Evolutionary conservation across 35 echinoderm and acorn worm genomes (phyloP).

Genomic region (Holothuria glaberrima): DNA sequence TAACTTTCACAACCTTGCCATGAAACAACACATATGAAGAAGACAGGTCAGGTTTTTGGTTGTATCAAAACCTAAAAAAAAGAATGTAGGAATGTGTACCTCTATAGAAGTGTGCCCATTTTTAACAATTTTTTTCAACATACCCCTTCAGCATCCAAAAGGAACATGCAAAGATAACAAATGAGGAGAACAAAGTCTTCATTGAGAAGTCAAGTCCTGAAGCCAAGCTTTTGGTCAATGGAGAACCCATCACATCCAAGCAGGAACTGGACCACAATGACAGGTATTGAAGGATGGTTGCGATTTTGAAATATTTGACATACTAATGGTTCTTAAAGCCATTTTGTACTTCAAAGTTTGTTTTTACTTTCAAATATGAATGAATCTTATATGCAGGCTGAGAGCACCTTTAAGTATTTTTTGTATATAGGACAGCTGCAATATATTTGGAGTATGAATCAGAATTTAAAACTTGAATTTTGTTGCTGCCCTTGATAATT

Average conservation of each 20-base stretch:
- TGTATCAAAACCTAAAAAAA: background rate
- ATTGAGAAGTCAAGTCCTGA: constrained; percentile 82
- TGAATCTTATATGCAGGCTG: too few species aligned
- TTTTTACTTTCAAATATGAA: too few species aligned
- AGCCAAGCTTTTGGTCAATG: constrained; percentile 90
- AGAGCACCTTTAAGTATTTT: too few species aligned
- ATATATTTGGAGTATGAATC: too few species aligned
- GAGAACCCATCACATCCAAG: constrained; percentile 74
- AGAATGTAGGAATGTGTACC: background rate
- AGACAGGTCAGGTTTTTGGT: background rate
- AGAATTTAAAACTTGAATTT: too few species aligned
- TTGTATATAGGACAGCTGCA: too few species aligned
- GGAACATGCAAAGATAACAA: constrained; percentile 74
- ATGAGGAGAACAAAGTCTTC: constrained; percentile 78
- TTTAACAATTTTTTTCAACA: background rate
- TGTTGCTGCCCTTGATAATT: too few species aligned
- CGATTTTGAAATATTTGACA: too few species aligned
- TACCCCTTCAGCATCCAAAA: constrained; percentile 78
- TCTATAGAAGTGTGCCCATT: background rate
- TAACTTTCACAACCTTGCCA: background rate
- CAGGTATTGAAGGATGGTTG: constrained; percentile 62
- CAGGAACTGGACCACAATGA: constrained; percentile 93
- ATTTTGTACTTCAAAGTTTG: too few species aligned
- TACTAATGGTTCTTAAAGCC: too few species aligned
- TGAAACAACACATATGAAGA: background rate